phyloP scores from a whole-genome alignment of 2,113 vertebrate genomes.

The Semnopithecus entellus region DNA sequence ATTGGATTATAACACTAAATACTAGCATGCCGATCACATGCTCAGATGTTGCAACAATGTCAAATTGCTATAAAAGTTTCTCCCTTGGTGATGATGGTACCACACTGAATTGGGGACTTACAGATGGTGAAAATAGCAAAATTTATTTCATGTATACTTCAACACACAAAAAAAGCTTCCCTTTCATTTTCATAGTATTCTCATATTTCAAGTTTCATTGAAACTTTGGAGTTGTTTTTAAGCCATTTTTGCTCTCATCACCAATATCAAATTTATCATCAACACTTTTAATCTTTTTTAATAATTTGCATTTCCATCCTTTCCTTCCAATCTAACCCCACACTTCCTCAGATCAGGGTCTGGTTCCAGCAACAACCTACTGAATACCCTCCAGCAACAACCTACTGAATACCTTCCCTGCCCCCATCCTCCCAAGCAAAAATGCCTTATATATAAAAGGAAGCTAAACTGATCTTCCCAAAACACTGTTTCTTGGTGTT shows the following conservation, averaged over 20 bases:
- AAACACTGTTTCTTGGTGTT: background rate
- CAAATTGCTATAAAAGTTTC: background rate
- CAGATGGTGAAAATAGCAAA: background rate
- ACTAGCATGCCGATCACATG: fast-evolving
- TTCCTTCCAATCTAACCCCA: background rate
- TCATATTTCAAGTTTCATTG: too few species aligned
- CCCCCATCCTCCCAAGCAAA: background rate
- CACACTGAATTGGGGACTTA: background rate
- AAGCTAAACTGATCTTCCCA: background rate
- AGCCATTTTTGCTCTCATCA: background rate
- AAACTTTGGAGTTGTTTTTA: background rate
- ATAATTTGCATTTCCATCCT: background rate
- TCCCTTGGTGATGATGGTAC: background rate
- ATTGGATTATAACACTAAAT: background rate
- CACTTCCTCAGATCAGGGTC: background rate
- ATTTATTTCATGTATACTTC: background rate
- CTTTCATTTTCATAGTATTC: background rate
- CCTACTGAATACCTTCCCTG: background rate
- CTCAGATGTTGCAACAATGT: background rate
- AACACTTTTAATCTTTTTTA: background rate
- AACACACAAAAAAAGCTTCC: background rate
- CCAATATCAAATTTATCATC: background rate
- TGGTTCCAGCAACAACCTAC: background rate
- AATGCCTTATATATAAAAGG: background rate
- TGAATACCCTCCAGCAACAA: background rate